A percentile compares a stretch with the other conserved stretches of the same genome.
Conservation (phyloP, 2,797 vertebrate genomes). For the Monodelphis domestica region DNA sequence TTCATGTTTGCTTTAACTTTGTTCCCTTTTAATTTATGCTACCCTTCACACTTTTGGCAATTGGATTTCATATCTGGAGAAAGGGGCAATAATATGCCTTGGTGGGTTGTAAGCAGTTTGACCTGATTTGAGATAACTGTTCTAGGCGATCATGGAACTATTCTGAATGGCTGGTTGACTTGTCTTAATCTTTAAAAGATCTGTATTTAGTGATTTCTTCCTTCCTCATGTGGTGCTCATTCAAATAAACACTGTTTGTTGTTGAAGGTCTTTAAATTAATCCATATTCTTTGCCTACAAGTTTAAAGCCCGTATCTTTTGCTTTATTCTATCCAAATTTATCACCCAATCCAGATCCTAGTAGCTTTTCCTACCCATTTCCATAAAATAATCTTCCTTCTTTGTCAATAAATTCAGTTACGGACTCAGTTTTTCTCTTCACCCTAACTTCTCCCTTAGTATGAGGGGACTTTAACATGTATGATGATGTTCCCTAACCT, state of each 20-base stretch:
- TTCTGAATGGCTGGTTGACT: background rate
- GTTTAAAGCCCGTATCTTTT: background rate
- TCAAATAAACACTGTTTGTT: background rate
- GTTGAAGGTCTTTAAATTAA: background rate
- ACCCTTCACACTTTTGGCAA: background rate
- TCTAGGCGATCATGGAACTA: background rate
- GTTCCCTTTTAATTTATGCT: background rate
- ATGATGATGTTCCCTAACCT: background rate
- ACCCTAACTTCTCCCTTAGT: background rate
- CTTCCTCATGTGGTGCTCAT: background rate
- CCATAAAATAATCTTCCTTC: background rate
- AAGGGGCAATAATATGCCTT: constrained; percentile 21
- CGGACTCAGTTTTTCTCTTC: background rate
- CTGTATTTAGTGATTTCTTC: background rate
- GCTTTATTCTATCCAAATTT: background rate
- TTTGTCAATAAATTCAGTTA: background rate
- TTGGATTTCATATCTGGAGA: background rate
- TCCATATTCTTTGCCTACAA: background rate
- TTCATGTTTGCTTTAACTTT: background rate
- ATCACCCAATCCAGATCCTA: background rate
- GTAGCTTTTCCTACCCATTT: background rate
- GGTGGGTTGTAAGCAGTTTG: constrained; percentile 10
- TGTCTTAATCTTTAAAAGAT: constrained; percentile 30
- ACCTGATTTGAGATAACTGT: background rate
- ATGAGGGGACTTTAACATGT: background rate